Base-by-base conservation (phyloP, 2,113 vertebrate genomes). In the Peromyscus polionotus region DNA sequence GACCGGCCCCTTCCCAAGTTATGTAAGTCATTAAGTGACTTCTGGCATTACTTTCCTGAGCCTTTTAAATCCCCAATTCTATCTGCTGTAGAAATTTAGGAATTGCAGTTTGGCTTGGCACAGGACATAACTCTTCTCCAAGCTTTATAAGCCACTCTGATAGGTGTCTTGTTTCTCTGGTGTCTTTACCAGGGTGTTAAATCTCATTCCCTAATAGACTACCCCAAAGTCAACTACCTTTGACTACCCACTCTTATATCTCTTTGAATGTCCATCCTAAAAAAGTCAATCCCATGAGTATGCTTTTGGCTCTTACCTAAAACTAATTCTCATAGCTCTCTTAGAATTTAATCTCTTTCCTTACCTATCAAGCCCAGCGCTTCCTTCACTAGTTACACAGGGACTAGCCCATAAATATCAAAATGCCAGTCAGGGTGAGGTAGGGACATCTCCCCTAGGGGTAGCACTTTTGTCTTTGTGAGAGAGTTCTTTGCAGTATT, bases 11-110 rank as follows among this genome's bases (percentile, higher is more conserved):
- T 75, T 79, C 59, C 63, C 75, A 84, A 91, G 86, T 83, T 79
- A 67, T 14, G 9, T 79, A 79, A 94, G 24, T 80, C 91, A 67
- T 61, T 67, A 89, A 24, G 76, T 91, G 70, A 68, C 86, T 94
- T 96, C 81, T 70, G 68, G n/a, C 33, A 68, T 92, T 72, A 33
- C 19, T 77, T 80, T 42, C n/a, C 48, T 73, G 8, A 85, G 36
- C 3, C 77, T 76, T 93, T 96, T 72, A 22, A 81, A 93, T 93
- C 76, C 72, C 36, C 28, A 65, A 16, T 85, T 88, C 45, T 26
- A 77, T 70, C 77, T 59, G 45, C 48, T 51, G 39, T 16, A 45
- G 88, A 54, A 54, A 70, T 86, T 59, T 81, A 48, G 42, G 17
- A 59, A 48, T 90, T 79, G 81, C 16, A 59, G 0, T 24, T 95